Evolutionary conservation across 2,113 vertebrate genomes (phyloP).

Genomic region (Brachypodius melanocephalos): DNA sequence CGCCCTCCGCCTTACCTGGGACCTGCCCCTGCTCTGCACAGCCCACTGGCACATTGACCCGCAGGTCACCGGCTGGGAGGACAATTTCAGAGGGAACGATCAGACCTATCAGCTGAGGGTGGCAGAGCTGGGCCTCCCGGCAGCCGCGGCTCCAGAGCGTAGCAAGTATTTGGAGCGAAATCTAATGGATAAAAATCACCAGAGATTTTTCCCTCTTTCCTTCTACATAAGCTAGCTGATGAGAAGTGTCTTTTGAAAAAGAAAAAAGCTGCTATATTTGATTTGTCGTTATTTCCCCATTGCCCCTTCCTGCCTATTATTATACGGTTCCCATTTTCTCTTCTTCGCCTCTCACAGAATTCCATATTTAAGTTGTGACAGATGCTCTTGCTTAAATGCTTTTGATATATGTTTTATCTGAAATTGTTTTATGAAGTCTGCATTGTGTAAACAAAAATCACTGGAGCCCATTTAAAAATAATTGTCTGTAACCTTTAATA

Average conservation of each 20-base stretch:
- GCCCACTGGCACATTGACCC: neutral
- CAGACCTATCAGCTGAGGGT: slow-evolving; percentile 19
- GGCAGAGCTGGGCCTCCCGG: neutral
- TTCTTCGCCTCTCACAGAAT: neutral
- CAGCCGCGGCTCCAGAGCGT: neutral
- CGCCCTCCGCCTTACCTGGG: neutral
- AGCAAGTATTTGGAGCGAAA: slow-evolving; percentile 1
- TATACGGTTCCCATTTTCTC: neutral
- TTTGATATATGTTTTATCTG: neutral
- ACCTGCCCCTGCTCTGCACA: neutral
- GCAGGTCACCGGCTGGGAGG: neutral
- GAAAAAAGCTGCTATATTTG: neutral
- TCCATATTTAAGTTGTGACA: neutral
- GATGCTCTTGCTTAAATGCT: neutral
- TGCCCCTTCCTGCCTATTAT: neutral
- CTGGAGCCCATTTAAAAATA: neutral
- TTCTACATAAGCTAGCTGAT: neutral
- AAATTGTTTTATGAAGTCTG: neutral
- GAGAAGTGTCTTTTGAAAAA: neutral
- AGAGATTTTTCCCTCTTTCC: neutral
- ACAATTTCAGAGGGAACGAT: neutral
- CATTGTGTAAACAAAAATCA: neutral
- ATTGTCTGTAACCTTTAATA: neutral
- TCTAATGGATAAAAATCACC: slow-evolving; percentile 15
- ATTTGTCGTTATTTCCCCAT: slow-evolving; percentile 24